Evolutionary conservation across 2,113 vertebrate species (phyloP).

Genomic region (Bufo bufo): DNA sequence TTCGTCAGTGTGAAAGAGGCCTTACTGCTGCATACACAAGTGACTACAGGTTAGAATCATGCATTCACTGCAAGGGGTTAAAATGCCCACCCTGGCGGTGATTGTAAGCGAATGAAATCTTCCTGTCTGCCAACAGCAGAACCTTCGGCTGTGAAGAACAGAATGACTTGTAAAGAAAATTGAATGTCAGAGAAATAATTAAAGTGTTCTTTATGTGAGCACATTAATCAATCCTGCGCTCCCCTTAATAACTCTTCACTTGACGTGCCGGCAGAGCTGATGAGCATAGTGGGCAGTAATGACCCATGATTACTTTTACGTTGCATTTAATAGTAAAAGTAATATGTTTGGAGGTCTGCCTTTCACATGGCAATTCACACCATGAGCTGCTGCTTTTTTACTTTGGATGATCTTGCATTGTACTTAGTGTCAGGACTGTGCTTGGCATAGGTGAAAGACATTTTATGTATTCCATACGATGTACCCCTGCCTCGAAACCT

Average conservation of each 20-base stretch:
- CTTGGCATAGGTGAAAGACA: background rate
- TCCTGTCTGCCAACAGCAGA: constrained; percentile 63
- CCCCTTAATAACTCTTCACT: constrained; percentile 73
- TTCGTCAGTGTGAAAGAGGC: too few species aligned
- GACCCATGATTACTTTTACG: constrained; percentile 82
- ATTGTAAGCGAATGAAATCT: constrained; percentile 63
- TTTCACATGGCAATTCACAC: constrained; percentile 67
- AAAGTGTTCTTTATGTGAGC: constrained; percentile 73
- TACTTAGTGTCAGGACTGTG: constrained; percentile 44
- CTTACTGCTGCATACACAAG: background rate
- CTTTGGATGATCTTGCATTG: constrained; percentile 60
- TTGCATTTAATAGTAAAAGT: constrained; percentile 81
- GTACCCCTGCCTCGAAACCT: background rate
- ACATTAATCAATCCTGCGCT: constrained; percentile 75
- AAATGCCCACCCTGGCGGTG: constrained; percentile 62
- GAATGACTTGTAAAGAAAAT: constrained; percentile 75
- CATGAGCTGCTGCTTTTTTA: constrained; percentile 33
- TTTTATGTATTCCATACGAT: background rate
- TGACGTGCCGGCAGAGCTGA: constrained; percentile 77
- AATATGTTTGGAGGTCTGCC: constrained; percentile 74
- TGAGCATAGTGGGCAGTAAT: constrained; percentile 80
- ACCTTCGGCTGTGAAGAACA: constrained; percentile 73
- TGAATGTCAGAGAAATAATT: constrained; percentile 74
- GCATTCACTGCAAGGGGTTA: constrained; percentile 61
- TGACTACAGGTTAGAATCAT: background rate